phyloP scores from a whole-genome alignment of 2,797 vertebrate species.

The Artibeus jamaicensis region DNA sequence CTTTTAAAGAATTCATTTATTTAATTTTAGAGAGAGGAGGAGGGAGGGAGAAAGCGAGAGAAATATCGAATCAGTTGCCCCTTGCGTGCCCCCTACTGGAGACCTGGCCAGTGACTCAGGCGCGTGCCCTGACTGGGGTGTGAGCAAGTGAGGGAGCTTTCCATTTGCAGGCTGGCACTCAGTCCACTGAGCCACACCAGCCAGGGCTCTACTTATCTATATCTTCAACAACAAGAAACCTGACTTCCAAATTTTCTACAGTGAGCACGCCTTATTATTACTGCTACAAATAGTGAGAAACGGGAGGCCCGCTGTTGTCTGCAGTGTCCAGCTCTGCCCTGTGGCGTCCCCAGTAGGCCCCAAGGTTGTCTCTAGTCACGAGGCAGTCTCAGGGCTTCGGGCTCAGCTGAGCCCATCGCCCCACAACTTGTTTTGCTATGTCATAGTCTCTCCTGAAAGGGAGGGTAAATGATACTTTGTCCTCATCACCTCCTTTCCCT shows the following conservation, averaged over 20 bases:
- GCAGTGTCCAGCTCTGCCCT: neutral
- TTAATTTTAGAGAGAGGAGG: no score
- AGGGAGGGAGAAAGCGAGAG: no score
- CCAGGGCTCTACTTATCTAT: neutral
- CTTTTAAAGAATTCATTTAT: no score
- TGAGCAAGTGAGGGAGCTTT: no score
- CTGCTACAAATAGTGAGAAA: neutral
- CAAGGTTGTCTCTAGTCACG: neutral
- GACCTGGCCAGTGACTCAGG: no score
- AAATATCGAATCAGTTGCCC: no score
- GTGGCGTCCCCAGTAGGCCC: neutral
- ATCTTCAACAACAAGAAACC: neutral
- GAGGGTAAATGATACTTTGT: neutral
- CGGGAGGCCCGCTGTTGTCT: neutral
- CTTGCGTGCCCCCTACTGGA: no score
- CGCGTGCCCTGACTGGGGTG: no score
- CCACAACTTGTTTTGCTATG: neutral
- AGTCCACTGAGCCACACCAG: no score
- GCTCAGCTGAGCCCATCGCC: neutral
- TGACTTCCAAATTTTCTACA: neutral
- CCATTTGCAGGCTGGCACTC: no score
- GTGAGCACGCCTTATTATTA: neutral
- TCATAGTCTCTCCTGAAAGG: neutral
- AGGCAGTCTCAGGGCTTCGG: neutral
- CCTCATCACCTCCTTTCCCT: neutral